A percentile compares a stretch with the other conserved stretches of the same genome.
These are phyloP conservation scores for Dicerorhinus sumatrensis DNA, from an alignment of 2,113 vertebrate species.

Conservation along the genomic window DNA sequence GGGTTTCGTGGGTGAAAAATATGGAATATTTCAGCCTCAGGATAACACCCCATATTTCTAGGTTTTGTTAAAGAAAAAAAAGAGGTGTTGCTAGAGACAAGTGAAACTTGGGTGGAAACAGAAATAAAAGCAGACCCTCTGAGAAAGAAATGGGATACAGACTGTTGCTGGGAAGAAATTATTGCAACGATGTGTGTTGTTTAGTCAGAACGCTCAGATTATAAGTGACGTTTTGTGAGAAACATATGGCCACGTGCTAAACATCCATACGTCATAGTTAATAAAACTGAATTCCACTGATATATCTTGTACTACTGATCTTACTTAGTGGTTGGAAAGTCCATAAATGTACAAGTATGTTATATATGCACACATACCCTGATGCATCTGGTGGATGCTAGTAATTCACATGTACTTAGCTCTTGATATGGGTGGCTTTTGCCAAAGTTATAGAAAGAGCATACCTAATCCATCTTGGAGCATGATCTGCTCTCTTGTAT, in stretches of 20 bases:
- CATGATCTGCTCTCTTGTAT: neutral
- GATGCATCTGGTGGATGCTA: neutral
- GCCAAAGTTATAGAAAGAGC: neutral
- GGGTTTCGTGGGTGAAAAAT: slow-evolving; percentile 34
- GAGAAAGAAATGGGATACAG: slow-evolving; percentile 73
- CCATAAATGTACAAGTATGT: neutral
- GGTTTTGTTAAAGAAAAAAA: slow-evolving; percentile 47
- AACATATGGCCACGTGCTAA: slow-evolving; percentile 77
- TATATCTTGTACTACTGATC: neutral
- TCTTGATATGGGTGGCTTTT: neutral
- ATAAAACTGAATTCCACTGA: slow-evolving; percentile 66
- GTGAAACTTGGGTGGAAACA: slow-evolving; percentile 58
- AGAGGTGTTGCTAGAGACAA: slow-evolving; percentile 66
- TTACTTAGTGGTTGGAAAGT: slow-evolving; percentile 50
- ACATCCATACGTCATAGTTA: slow-evolving; percentile 66
- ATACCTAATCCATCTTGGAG: neutral
- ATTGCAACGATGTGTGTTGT: slow-evolving; percentile 65
- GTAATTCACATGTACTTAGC: neutral
- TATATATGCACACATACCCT: too few species aligned
- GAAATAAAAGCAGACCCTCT: slow-evolving; percentile 73
- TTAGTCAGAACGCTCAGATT: slow-evolving; percentile 71
- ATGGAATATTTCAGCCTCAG: slow-evolving; percentile 69
- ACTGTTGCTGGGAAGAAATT: slow-evolving; percentile 70
- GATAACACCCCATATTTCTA: slow-evolving; percentile 74
- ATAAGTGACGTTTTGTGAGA: slow-evolving; percentile 72